These are phyloP conservation scores for Hyperoplus immaculatus DNA, from an alignment of 2,797 vertebrate genomes.

Conservation along the genomic window DNA sequence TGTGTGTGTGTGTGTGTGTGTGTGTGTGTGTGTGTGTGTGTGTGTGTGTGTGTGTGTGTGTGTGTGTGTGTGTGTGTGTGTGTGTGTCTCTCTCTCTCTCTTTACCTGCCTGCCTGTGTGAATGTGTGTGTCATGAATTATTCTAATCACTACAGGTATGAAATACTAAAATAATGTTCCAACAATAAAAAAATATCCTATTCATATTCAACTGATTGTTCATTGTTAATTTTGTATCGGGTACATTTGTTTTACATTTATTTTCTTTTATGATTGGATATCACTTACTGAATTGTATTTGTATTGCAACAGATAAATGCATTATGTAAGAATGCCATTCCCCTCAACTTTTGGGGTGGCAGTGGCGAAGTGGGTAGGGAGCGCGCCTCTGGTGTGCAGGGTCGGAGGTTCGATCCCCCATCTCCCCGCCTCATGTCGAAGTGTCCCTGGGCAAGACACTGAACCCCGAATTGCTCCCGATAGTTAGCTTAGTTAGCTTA, in stretches of 20 bases:
- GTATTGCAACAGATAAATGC: conserved; percentile 37
- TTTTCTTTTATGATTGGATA: conserved; percentile 17
- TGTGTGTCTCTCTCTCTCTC: background rate
- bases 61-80: background rate
- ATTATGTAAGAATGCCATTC: background rate
- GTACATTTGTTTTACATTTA: conserved; percentile 5
- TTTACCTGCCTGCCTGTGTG: background rate
- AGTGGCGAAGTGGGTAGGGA: too few relatives aligned
- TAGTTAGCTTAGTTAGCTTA: too few relatives aligned
- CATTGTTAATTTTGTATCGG: background rate
- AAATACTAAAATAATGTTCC: conserved; percentile 23
- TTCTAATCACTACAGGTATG: conserved; percentile 1
- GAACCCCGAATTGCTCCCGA: too few relatives aligned
- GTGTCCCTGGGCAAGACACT: too few relatives aligned
- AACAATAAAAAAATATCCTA: background rate
- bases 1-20: background rate
- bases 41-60: background rate
- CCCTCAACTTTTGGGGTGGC: too few relatives aligned
- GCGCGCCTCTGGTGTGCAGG: too few relatives aligned
- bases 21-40: background rate
- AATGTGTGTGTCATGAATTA: conserved; percentile 2
- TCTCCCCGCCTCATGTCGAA: too few relatives aligned
- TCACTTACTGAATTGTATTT: conserved; percentile 25
- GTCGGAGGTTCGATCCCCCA: too few relatives aligned
- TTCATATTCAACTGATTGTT: conserved; percentile 21